phyloP scores from a whole-genome alignment of 2,113 vertebrate species.

The Scortum barcoo region DNA sequence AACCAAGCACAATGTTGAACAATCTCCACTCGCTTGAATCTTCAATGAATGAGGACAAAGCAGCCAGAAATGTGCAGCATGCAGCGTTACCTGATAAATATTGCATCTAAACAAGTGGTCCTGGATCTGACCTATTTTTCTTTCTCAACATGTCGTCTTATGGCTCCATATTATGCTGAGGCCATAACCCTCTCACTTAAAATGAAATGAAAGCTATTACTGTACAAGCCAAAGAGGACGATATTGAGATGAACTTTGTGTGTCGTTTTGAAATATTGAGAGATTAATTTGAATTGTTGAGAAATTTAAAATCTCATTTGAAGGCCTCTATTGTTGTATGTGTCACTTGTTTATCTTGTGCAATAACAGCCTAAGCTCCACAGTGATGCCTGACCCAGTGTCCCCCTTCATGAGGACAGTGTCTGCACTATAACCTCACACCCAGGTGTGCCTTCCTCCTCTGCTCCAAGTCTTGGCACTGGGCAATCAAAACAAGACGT shows the following conservation, averaged over 20 bases:
- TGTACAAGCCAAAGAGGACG: not conserved
- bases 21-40: not conserved
- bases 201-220: not conserved
- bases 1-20: not conserved
- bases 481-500: constrained; percentile 55
- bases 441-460: constrained; percentile 64
- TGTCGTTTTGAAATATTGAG: constrained; percentile 6
- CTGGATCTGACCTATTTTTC: not conserved
- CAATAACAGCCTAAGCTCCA: constrained; percentile 8
- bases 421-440: constrained; percentile 66
- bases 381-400: not conserved
- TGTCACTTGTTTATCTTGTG: not conserved
- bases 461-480: constrained; percentile 59
- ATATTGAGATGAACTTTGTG: not conserved
- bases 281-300: not conserved
- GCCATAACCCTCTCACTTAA: not conserved
- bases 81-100: not conserved
- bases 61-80: not conserved
- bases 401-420: constrained; percentile 16
- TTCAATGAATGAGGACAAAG: not conserved
- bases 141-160: not conserved
- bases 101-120: not conserved
- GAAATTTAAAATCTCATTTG: not conserved
- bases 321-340: not conserved
- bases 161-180: not conserved